Conservation (phyloP, 2,113 vertebrate species). For the Embiotoca jacksoni region DNA sequence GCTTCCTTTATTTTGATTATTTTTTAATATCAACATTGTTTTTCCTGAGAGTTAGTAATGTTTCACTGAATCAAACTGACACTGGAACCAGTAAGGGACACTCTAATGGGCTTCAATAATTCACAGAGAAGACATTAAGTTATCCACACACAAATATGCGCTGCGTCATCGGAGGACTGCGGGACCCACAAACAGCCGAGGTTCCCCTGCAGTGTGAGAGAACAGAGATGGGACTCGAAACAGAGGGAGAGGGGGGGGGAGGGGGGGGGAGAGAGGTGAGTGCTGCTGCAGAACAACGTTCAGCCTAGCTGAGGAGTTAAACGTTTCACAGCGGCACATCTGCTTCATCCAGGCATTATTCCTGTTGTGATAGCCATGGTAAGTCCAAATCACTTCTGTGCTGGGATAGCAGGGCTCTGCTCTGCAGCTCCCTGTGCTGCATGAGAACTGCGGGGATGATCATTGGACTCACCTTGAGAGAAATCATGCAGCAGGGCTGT, state of each 20-base stretch:
- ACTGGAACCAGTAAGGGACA: constrained; percentile 2
- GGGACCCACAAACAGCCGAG: constrained; percentile 62
- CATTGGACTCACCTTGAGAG: constrained; percentile 63
- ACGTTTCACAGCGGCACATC: constrained; percentile 51
- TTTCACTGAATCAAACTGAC: constrained; percentile 15
- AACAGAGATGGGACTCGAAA: constrained; percentile 70
- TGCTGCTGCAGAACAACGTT: constrained; percentile 60
- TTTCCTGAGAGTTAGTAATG: constrained; percentile 14
- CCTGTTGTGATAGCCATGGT: constrained; percentile 70
- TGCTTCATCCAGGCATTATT: constrained; percentile 56
- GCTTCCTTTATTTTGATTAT: neutral
- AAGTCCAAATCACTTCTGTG: constrained; percentile 68
- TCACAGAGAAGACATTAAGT: neutral
- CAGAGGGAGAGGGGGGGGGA: constrained; percentile 25
- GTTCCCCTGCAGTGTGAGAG: constrained; percentile 74
- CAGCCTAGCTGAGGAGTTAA: constrained; percentile 60
- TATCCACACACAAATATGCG: constrained; percentile 34
- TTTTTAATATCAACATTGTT: constrained; percentile 12
- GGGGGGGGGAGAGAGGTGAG: constrained; percentile 43
- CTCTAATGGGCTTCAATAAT: constrained; percentile 13
- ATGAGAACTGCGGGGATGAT: constrained; percentile 48
- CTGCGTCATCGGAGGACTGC: constrained; percentile 75
- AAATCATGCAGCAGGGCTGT: constrained; percentile 52
- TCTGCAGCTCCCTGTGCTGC: constrained; percentile 49
- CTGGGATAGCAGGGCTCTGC: constrained; percentile 28